Percentiles rank a stretch among this genome's conserved stretches.
Conservation (phyloP, 2,797 vertebrate genomes). For the Hafferia zeledoni region DNA sequence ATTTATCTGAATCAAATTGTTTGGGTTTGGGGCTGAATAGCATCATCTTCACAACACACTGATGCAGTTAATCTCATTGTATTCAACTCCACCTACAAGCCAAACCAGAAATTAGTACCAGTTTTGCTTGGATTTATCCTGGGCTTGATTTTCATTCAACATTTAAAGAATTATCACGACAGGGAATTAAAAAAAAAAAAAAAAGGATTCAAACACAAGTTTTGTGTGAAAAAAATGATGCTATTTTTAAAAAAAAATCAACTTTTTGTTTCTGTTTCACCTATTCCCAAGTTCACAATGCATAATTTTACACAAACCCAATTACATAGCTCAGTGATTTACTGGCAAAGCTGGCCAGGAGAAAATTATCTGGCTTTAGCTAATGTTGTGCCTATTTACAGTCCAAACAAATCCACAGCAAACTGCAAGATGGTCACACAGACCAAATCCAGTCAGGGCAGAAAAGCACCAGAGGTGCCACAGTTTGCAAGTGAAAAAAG, state of each 20-base stretch:
- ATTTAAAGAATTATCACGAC: not conserved
- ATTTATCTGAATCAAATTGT: constrained; percentile 25
- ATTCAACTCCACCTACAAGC: constrained; percentile 27
- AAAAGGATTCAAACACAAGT: not conserved
- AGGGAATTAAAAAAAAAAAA: not conserved
- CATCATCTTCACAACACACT: not conserved
- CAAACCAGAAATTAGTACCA: constrained; percentile 34
- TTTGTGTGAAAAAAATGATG: not conserved
- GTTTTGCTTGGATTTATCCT: not conserved
- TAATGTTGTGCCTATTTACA: constrained; percentile 58
- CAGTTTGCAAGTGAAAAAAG: not conserved
- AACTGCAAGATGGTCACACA: constrained; percentile 43
- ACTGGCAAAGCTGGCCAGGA: constrained; percentile 68
- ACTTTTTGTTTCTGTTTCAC: constrained; percentile 31
- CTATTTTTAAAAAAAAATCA: not conserved
- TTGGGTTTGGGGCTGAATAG: not conserved
- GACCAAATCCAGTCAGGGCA: not conserved
- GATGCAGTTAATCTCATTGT: not conserved
- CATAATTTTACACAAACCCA: constrained; percentile 67
- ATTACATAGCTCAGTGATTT: constrained; percentile 76
- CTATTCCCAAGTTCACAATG: constrained; percentile 46
- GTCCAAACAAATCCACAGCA: constrained; percentile 62
- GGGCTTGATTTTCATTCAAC: not conserved
- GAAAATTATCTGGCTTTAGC: constrained; percentile 67
- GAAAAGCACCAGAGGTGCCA: not conserved